phyloP scores from a whole-genome alignment of 2,888 invertebrate genomes.

The Lymantria monacha region DNA sequence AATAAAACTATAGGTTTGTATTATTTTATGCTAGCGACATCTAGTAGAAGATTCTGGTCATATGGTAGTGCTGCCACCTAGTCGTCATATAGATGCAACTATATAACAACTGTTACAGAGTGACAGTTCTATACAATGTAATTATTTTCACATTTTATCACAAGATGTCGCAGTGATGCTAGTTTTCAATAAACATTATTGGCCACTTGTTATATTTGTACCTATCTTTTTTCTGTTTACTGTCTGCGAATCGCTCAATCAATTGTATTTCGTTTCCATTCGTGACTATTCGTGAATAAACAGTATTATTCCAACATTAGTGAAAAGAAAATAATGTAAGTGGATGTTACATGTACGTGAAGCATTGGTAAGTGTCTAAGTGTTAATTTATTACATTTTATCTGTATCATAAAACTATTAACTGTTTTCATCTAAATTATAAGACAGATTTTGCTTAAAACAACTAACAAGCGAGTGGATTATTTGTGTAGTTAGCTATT shows the following conservation, averaged over 20 bases:
- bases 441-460: no score
- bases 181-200: neutral
- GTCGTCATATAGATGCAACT: neutral
- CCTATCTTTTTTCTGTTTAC: conserved; percentile 1
- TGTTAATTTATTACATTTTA: no score
- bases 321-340: neutral
- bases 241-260: conserved; percentile 2
- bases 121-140: neutral
- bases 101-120: neutral
- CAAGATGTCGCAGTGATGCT: conserved; percentile 1
- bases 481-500: no score
- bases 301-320: neutral
- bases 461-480: no score
- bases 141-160: neutral
- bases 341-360: neutral
- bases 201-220: neutral
- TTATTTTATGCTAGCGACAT: neutral
- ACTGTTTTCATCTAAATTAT: no score
- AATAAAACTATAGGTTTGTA: no score
- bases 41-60: neutral
- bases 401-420: no score
- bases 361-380: conserved; percentile 1
- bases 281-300: neutral
- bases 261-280: conserved; percentile 7
- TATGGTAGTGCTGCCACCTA: no score